Conservation (phyloP, 2,797 vertebrate genomes). For the Falco rusticolus region DNA sequence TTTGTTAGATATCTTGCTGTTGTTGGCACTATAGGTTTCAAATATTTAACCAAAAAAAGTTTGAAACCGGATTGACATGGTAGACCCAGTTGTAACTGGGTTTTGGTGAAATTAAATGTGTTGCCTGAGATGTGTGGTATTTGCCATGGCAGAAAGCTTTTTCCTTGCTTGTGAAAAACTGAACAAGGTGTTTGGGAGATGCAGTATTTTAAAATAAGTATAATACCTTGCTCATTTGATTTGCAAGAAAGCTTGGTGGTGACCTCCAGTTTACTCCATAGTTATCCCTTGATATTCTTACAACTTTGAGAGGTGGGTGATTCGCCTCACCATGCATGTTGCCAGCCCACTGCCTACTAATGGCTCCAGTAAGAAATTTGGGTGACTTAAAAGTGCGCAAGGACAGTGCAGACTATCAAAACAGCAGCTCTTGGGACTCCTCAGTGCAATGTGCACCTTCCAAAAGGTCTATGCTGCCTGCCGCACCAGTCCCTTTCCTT, state of each 20-base stretch:
- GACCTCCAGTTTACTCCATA: background rate
- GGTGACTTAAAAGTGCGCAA: background rate
- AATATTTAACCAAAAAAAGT: background rate
- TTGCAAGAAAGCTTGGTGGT: background rate
- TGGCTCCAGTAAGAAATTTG: background rate
- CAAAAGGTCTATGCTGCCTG: rapidly evolving
- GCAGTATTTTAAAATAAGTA: background rate
- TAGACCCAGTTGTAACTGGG: background rate
- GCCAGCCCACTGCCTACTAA: background rate
- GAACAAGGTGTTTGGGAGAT: background rate
- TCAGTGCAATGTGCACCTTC: rapidly evolving
- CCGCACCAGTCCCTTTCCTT: background rate
- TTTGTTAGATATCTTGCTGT: background rate
- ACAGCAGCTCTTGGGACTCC: background rate
- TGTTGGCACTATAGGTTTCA: background rate
- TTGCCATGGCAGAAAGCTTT: background rate
- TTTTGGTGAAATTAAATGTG: background rate
- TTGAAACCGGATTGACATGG: background rate
- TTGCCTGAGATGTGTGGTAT: background rate
- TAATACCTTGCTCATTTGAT: background rate
- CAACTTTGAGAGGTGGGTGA: background rate
- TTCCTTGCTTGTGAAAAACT: background rate
- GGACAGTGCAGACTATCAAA: background rate
- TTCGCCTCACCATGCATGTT: background rate
- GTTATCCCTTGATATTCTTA: background rate